Percentiles rank a stretch among this genome's conserved stretches.
These are phyloP conservation scores for Anoncus sp. DNA, from an alignment of 2,888 invertebrate genomes.

Conservation along the genomic window DNA sequence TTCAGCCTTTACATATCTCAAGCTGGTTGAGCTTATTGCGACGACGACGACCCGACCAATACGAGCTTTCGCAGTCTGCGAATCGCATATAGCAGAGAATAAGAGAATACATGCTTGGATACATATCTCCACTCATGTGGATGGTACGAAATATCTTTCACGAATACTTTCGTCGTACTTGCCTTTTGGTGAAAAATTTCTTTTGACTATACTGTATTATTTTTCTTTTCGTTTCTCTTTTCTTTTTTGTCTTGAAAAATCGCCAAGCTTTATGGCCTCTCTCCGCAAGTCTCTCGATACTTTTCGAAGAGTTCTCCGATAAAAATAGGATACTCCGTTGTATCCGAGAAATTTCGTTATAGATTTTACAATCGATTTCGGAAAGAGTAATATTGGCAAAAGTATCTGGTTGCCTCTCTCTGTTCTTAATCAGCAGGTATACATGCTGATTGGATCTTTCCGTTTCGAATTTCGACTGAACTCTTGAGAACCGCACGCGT, in stretches of 20 bases:
- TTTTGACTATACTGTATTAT: conserved; percentile 9
- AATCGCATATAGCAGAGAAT: conserved; percentile 35
- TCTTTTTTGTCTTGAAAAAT: not conserved
- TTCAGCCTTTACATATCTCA: conserved; percentile 2
- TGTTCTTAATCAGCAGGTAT: conserved; percentile 28
- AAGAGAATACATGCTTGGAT: conserved; percentile 2
- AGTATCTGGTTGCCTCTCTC: conserved; percentile 28
- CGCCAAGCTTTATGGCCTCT: conserved; percentile 29
- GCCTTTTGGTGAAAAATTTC: conserved; percentile 22
- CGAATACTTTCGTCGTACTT: conserved; percentile 3
- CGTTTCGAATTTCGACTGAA: conserved; percentile 58
- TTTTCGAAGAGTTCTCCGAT: not conserved
- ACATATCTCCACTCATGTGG: conserved; percentile 13
- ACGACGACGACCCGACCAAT: conserved; percentile 22
- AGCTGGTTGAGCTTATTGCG: conserved; percentile 43
- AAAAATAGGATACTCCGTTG: not conserved
- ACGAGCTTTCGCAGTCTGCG: conserved; percentile 25
- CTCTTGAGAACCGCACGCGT: conserved; percentile 43
- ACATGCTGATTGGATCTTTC: conserved; percentile 55
- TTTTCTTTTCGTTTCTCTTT: not conserved
- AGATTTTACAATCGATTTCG: conserved; percentile 25
- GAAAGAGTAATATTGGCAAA: conserved; percentile 13
- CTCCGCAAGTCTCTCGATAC: conserved; percentile 30
- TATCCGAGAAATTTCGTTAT: not conserved
- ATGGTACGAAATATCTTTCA: conserved; percentile 19